phyloP scores from a whole-genome alignment of 2,888 invertebrate genomes.

The Panorpa germanica region DNA sequence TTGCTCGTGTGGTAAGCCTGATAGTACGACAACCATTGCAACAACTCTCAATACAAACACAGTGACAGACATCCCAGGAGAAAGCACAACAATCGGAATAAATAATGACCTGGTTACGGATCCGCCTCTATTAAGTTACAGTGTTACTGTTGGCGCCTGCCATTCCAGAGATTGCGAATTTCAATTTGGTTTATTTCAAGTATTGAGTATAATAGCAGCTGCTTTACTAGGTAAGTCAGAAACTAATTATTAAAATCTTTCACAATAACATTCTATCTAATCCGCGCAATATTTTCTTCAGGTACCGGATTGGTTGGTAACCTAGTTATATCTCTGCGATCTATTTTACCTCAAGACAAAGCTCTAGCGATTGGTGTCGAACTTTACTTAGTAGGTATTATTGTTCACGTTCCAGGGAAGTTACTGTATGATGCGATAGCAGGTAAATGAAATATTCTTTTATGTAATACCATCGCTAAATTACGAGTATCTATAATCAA shows the following conservation, averaged over 20 bases:
- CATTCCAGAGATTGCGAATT: slow-evolving; percentile 26
- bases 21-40: slow-evolving; percentile 13
- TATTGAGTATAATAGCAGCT: slow-evolving; percentile 23
- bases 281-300: slow-evolving; percentile 5
- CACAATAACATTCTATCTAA: neutral
- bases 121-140: slow-evolving; percentile 12
- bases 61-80: no score
- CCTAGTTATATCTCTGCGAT: slow-evolving; percentile 31
- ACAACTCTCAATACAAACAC: slow-evolving; percentile 2
- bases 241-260: neutral
- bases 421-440: slow-evolving; percentile 37
- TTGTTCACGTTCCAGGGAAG: slow-evolving; percentile 41
- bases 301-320: slow-evolving; percentile 25
- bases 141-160: slow-evolving; percentile 34
- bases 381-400: slow-evolving; percentile 29
- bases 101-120: slow-evolving; percentile 17
- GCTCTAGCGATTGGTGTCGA: slow-evolving; percentile 36
- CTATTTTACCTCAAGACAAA: slow-evolving; percentile 38
- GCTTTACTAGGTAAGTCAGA: slow-evolving; percentile 17
- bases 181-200: slow-evolving; percentile 29
- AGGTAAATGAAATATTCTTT: slow-evolving; percentile 20
- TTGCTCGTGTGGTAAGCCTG: slow-evolving; percentile 28
- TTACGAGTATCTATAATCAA: neutral
- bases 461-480: neutral
- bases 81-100: no score